A percentile compares a stretch with the other conserved stretches of the same genome.
phyloP scores from a whole-genome alignment of 2,888 invertebrate genomes.

The Camptogramma bilineatum region DNA sequence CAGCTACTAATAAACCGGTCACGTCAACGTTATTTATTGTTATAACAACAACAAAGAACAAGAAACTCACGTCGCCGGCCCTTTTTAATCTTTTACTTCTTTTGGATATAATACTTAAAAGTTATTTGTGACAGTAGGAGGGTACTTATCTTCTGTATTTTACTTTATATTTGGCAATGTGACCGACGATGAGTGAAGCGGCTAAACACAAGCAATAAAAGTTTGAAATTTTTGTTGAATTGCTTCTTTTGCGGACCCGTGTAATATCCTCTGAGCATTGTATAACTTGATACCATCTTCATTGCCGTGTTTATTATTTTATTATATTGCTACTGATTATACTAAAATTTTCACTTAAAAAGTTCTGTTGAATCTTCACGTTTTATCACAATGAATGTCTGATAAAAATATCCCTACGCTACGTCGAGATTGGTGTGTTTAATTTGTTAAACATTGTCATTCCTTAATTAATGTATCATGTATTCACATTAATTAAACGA shows the following conservation, averaged over 20 bases:
- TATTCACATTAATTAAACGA: slow-evolving; percentile 12
- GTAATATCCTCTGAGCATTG: slow-evolving; percentile 9
- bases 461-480: slow-evolving; percentile 16
- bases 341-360: not conserved
- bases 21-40: slow-evolving; percentile 82
- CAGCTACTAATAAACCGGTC: slow-evolving; percentile 80
- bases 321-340: not conserved
- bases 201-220: slow-evolving; percentile 16
- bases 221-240: slow-evolving; percentile 16
- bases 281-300: slow-evolving; percentile 8
- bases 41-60: slow-evolving; percentile 73
- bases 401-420: not conserved
- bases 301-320: slow-evolving; percentile 8
- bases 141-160: slow-evolving; percentile 10
- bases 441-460: slow-evolving; percentile 14
- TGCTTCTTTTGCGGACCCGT: slow-evolving; percentile 13
- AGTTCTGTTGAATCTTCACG: not conserved
- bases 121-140: slow-evolving; percentile 20
- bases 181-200: slow-evolving; percentile 4
- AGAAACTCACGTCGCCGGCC: slow-evolving; percentile 64
- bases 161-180: slow-evolving; percentile 15
- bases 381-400: not conserved
- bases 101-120: slow-evolving; percentile 44
- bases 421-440: not conserved
- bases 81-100: slow-evolving; percentile 63